These are phyloP conservation scores for Ascaphus truei DNA, from an alignment of 2,113 vertebrate genomes.

Conservation along the genomic window DNA sequence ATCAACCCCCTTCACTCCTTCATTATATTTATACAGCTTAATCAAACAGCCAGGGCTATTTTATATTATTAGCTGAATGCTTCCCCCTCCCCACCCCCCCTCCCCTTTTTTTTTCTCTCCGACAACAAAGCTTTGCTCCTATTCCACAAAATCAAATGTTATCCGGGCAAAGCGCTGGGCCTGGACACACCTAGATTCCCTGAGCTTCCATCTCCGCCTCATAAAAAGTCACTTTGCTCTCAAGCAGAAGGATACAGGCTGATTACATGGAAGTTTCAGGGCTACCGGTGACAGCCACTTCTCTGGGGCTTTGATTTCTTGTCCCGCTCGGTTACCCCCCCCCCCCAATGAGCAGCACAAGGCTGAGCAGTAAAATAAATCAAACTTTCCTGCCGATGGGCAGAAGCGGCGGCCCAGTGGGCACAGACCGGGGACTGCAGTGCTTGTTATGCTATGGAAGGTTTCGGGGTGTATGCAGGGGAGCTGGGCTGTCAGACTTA, in stretches of 20 bases:
- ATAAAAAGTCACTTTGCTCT: constrained; percentile 32
- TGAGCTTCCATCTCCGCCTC: constrained; percentile 45
- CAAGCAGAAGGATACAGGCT: constrained; percentile 26
- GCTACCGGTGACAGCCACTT: constrained; percentile 38
- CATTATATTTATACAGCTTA: too few relatives aligned
- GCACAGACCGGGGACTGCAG: too few relatives aligned
- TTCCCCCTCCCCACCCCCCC: too few relatives aligned
- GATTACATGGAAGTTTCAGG: constrained; percentile 41
- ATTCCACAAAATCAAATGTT: constrained; percentile 42
- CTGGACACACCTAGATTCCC: constrained; percentile 30
- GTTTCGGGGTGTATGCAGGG: too few relatives aligned
- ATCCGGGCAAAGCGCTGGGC: constrained; percentile 45
- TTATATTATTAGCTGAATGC: too few relatives aligned
- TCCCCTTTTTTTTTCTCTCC: background rate
- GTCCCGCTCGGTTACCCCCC: constrained; percentile 45
- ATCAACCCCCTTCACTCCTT: too few relatives aligned
- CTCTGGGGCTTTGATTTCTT: constrained; percentile 29
- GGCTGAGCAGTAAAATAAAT: constrained; percentile 45
- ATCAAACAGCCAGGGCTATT: too few relatives aligned
- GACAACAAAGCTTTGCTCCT: constrained; percentile 40
- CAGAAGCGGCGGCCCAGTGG: constrained; percentile 46
- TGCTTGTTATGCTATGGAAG: too few relatives aligned
- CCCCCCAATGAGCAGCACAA: constrained; percentile 31
- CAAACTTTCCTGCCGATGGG: constrained; percentile 43
- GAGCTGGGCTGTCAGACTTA: too few relatives aligned